Base-by-base conservation (phyloP, 2,113 vertebrate genomes). In the Entosphenus tridentatus region DNA sequence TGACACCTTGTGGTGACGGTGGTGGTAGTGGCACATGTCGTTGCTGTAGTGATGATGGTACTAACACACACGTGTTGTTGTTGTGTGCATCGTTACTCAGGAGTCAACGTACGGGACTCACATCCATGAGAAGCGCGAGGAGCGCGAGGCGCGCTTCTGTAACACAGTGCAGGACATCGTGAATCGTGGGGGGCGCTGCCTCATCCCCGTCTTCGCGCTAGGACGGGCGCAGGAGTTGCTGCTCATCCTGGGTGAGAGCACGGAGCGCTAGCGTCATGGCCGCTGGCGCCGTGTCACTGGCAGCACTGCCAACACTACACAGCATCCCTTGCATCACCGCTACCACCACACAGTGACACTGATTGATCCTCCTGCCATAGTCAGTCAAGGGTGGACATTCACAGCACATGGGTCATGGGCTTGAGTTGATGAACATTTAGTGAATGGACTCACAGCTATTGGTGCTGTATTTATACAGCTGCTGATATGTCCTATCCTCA, bases 101-200 rank as follows among this genome's bases (percentile, higher is more conserved):
- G 92, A 97, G 73, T 96, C 92, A 1, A 97, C 91, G 0, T 96
- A 96, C 0, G 92, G 91, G 67, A 96, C 92, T 3, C 92, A 97
- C 56, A 96, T 97, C 67, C 91, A 97, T 1, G 92, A 97, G 73
- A 97, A 96, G 74, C 81, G 92, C 56, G 91, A 97, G 14, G 92
- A 97, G 73, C 78, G 92, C 12, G 92, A 95, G 72, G 90, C 89
- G 1, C 78, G 92, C 1, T 97, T 97, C 83, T 97, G 92, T 67
- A 96, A 96, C 77, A 96, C 89, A 0, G 89, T 97, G 0, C 92
- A 97, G 0, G 91, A 97, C 73, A 95, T 97, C 1, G 92, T 97
- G 1, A 96, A 97, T 70, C 79, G 89, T 70, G 92, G 93, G 59
- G 92, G 91, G 9, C 80, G 89, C 72, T 92, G 88, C 3, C 85